Conservation (phyloP, 2,888 invertebrate genomes). For the Drosophila atroscutellata region DNA sequence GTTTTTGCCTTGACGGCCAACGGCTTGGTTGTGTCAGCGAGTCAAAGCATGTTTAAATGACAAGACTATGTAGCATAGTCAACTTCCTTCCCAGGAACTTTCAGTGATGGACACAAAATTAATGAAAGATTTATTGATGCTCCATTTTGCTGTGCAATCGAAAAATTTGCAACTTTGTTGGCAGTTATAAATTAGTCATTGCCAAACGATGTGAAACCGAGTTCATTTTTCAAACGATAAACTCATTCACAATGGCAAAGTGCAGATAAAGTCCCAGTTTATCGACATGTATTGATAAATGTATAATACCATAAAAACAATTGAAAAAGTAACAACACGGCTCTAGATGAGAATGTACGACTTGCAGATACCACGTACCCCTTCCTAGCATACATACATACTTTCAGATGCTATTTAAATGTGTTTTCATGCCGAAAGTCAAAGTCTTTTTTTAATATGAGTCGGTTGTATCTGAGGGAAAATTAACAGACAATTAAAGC, state of each 20-base stretch:
- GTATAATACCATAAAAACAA: conserved; percentile 9
- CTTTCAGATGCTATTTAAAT: neutral
- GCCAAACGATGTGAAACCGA: conserved; percentile 34
- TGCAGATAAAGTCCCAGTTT: conserved; percentile 20
- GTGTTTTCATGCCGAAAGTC: neutral
- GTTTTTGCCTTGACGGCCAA: conserved; percentile 3
- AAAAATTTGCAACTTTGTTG: conserved; percentile 53
- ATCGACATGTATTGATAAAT: conserved; percentile 21
- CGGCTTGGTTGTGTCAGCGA: conserved; percentile 47
- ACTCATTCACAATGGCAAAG: conserved; percentile 33
- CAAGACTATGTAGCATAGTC: conserved; percentile 38
- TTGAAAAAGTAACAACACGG: neutral
- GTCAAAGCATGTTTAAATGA: conserved; percentile 44
- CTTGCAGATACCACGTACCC: neutral
- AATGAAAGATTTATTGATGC: conserved; percentile 72
- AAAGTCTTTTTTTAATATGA: neutral
- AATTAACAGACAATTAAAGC: neutral
- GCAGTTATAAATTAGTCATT: conserved; percentile 68
- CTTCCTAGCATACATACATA: neutral
- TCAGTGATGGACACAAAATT: conserved; percentile 44
- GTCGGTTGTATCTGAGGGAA: too few relatives aligned
- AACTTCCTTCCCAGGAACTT: conserved; percentile 19
- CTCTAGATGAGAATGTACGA: neutral
- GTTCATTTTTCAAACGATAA: conserved; percentile 58
- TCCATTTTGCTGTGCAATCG: conserved; percentile 36